Evolutionary conservation across 1,140 invertebrate species (phyloP), one percentile per base, ranked within the genome.

Genomic region (Orius laevigatus): DNA sequence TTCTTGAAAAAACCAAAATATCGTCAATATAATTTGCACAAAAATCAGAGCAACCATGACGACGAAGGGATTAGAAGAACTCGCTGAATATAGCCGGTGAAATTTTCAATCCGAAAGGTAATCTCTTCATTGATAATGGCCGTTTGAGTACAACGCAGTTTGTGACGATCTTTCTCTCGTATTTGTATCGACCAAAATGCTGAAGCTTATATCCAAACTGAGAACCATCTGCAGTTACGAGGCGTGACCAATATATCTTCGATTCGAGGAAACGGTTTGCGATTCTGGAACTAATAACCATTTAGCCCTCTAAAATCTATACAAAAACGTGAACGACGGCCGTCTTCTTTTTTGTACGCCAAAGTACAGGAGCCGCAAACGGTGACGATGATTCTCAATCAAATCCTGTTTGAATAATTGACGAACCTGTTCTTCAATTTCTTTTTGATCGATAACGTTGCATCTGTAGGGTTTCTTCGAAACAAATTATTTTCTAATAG

Each of bases 1-100:
- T 45, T 31, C n/a, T 11, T n/a, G 43, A 45, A 45, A 45, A 45
- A n/a, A 33, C 11, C 15, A 45, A 31, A 6, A 45, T 45, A 16
- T 45, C 43, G 32, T 45, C 25, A 32, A 45, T 45, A 32, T 45
- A 45, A 31, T 45, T 45, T 12, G 43, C 20, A 32, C 25, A 45
- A 31, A 45, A 33, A 6, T 45, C 19, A 8, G 25, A 45, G 11
- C 20, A 31, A 11, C 43, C 43, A 45, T 32, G 32, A 31, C 43
- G 25, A 5, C 20, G 43, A 45, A 45, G 25, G 25, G 32, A 31
- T 6, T 20, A 19, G 47, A 44, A 58, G 40, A 43, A 58, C 55
- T 42, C 65, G 49, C 68, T 68, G 12, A 61, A 58, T 62, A 68
- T 5, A 66, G 60, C 14, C 64, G 68, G 1, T 65, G 67, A 1